A percentile compares a stretch with the other conserved stretches of the same genome.
These are phyloP conservation scores for Jaculus jaculus DNA, from an alignment of 2,113 vertebrate species.

Conservation along the genomic window DNA sequence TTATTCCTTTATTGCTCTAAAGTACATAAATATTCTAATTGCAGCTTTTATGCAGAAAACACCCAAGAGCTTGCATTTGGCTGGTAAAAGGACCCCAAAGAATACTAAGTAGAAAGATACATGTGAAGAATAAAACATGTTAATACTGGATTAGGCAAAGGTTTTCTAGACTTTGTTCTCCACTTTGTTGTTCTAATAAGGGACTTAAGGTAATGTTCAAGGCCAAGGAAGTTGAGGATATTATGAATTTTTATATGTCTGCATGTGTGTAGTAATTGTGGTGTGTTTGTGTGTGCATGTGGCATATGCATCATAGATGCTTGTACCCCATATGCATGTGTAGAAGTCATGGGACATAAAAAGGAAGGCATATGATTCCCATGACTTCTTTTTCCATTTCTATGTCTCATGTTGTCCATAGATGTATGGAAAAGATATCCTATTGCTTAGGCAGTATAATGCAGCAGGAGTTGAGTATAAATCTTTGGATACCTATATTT, in stretches of 20 bases:
- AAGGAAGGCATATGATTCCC: too few relatives aligned
- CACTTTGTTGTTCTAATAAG: background rate
- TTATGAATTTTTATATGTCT: background rate
- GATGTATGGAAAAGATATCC: too few relatives aligned
- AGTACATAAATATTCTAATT: constrained; percentile 70
- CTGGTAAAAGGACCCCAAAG: constrained; percentile 34
- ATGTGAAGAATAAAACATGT: constrained; percentile 39
- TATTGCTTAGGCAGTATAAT: too few relatives aligned
- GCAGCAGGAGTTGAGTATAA: too few relatives aligned
- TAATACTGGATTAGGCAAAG: background rate
- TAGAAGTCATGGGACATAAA: too few relatives aligned
- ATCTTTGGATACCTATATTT: too few relatives aligned
- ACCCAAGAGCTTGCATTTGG: constrained; percentile 46
- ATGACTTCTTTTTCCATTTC: too few relatives aligned
- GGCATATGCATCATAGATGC: too few relatives aligned
- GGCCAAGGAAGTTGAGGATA: background rate
- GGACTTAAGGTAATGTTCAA: background rate
- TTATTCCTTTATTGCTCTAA: constrained; percentile 63
- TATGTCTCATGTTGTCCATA: too few relatives aligned
- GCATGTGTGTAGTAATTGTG: background rate
- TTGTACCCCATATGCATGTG: too few relatives aligned
- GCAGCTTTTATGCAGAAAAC: constrained; percentile 51
- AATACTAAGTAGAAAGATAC: constrained; percentile 59
- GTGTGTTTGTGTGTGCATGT: background rate
- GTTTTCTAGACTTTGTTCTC: background rate